phyloP scores from a whole-genome alignment of 2,797 vertebrate genomes.

The Coccyzus lansbergi region DNA sequence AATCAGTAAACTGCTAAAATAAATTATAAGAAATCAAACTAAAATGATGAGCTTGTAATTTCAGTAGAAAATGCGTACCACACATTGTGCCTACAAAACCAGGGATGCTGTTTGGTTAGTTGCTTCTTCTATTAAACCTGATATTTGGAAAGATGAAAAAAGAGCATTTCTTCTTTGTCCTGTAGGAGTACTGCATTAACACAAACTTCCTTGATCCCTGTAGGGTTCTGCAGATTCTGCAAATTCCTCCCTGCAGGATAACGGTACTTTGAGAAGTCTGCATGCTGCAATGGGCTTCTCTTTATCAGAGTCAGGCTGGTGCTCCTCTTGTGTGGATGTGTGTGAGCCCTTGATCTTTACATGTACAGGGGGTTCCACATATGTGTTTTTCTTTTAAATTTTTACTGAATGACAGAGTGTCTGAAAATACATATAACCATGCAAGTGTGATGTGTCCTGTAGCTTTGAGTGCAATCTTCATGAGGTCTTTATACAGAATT shows the following conservation, averaged over 20 bases:
- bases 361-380: neutral
- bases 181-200: neutral
- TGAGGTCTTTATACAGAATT: neutral
- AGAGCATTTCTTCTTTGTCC: neutral
- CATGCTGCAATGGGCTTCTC: neutral
- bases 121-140: neutral
- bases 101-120: neutral
- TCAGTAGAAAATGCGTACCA: neutral
- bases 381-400: neutral
- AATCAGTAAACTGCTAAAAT: neutral
- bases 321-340: neutral
- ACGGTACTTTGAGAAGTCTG: neutral
- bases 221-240: slow-evolving; percentile 62
- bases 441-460: neutral
- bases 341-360: slow-evolving; percentile 15
- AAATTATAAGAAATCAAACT: neutral
- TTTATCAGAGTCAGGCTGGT: slow-evolving; percentile 26
- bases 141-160: slow-evolving; percentile 21
- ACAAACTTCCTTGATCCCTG: slow-evolving; percentile 38
- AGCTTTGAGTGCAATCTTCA: neutral
- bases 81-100: neutral
- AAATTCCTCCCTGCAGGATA: slow-evolving; percentile 56
- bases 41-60: neutral
- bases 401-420: neutral
- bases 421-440: neutral